A percentile compares a stretch with the other conserved stretches of the same genome.
Evolutionary conservation across 1,140 invertebrate genomes (phyloP).

Genomic region (Pectinophora gossypiella): DNA sequence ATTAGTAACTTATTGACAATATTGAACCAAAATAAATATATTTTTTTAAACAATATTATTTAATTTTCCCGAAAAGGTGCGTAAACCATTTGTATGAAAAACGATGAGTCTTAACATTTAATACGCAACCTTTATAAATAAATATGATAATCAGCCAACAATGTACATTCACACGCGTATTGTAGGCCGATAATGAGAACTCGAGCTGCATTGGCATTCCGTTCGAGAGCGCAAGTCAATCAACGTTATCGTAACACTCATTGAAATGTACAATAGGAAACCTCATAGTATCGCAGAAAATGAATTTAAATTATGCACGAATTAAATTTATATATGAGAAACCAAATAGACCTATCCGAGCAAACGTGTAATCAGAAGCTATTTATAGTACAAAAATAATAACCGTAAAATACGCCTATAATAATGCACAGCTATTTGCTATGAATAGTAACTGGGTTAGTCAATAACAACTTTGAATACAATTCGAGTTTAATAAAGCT

Average conservation of each 20-base stretch:
- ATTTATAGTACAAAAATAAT: no score
- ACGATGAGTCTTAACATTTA: neutral
- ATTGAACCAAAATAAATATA: no score
- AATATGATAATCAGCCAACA: neutral
- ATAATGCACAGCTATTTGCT: no score
- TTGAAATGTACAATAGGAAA: neutral
- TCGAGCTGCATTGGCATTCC: neutral
- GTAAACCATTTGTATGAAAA: no score
- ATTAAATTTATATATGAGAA: no score
- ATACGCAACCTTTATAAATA: neutral
- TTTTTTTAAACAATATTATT: no score
- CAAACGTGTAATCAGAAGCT: no score
- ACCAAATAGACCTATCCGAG: no score
- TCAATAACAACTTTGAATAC: neutral
- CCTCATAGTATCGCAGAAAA: no score
- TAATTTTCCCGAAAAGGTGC: no score
- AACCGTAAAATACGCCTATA: neutral
- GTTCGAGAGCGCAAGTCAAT: neutral
- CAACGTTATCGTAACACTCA: neutral
- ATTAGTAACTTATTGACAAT: no score
- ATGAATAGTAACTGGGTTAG: neutral
- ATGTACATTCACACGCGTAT: neutral
- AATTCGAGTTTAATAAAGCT: constrained; percentile 15
- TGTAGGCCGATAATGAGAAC: constrained; percentile 3
- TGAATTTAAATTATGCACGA: no score